phyloP scores from a whole-genome alignment of 1,140 invertebrate species.

The Phymastichus coffea region DNA sequence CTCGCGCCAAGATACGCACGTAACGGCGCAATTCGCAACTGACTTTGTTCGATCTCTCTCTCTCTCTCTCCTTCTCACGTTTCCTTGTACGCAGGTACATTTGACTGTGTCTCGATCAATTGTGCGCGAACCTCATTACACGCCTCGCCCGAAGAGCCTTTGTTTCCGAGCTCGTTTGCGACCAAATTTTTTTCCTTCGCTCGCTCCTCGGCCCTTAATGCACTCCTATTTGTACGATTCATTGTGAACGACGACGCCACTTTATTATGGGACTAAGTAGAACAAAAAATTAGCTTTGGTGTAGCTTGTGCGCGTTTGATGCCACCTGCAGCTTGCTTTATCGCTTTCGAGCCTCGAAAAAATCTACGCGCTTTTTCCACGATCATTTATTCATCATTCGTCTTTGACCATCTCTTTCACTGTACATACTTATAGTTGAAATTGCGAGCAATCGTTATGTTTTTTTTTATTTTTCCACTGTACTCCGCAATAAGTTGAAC shows the following conservation, averaged over 20 bases:
- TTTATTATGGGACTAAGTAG: not conserved
- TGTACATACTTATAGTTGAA: too few relatives aligned
- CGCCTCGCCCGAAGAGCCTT: not conserved
- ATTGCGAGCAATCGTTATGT: too few relatives aligned
- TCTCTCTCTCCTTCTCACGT: not conserved
- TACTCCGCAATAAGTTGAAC: too few relatives aligned
- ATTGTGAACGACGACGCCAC: not conserved
- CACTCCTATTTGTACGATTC: not conserved
- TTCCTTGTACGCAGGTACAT: not conserved
- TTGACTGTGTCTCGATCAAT: not conserved
- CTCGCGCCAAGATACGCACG: not conserved
- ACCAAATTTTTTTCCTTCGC: not conserved
- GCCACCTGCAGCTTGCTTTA: too few relatives aligned
- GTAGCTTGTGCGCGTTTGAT: too few relatives aligned
- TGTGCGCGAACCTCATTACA: slow-evolving; percentile 8
- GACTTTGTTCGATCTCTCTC: slow-evolving; percentile 3
- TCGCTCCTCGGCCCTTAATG: not conserved
- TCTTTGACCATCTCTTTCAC: too few relatives aligned
- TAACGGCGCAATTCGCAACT: not conserved
- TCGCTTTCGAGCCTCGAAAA: too few relatives aligned
- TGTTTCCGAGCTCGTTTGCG: not conserved
- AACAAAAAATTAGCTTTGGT: slow-evolving; percentile 8
- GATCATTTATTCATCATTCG: too few relatives aligned
- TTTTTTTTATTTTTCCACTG: too few relatives aligned
- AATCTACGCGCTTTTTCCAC: too few relatives aligned